phyloP scores from a whole-genome alignment of 2,888 invertebrate genomes.

The Trilocha varians region DNA sequence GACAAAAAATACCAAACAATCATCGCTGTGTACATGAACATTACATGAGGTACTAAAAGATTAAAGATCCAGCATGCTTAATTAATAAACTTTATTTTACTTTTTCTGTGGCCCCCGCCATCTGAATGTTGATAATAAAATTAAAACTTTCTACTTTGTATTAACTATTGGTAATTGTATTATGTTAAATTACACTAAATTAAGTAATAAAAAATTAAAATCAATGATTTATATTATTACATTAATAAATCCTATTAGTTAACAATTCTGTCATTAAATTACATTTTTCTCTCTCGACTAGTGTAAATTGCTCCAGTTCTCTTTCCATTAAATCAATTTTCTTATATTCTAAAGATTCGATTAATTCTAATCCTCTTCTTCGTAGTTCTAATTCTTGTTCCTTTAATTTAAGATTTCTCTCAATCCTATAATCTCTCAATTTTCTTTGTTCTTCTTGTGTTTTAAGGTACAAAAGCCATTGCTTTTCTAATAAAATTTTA shows the following conservation, averaged over 20 bases:
- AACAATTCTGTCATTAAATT: slow-evolving; percentile 30
- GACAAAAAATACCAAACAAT: too few relatives aligned
- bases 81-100: too few relatives aligned
- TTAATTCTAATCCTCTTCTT: slow-evolving; percentile 31
- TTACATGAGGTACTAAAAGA: too few relatives aligned
- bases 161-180: too few relatives aligned
- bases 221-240: slow-evolving; percentile 9
- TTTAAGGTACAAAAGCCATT: slow-evolving; percentile 39
- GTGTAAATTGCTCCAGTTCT: slow-evolving; percentile 27
- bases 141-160: too few relatives aligned
- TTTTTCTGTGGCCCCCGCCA: too few relatives aligned
- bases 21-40: too few relatives aligned
- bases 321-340: slow-evolving; percentile 32
- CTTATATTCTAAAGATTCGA: slow-evolving; percentile 31
- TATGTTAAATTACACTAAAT: too few relatives aligned
- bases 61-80: too few relatives aligned
- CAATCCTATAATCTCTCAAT: slow-evolving; percentile 28
- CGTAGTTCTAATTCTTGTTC: slow-evolving; percentile 33
- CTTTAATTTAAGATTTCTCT: slow-evolving; percentile 27
- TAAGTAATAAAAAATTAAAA: slow-evolving; percentile 1
- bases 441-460: slow-evolving; percentile 29
- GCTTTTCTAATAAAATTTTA: slow-evolving; percentile 40
- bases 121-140: too few relatives aligned
- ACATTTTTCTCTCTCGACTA: slow-evolving; percentile 36
- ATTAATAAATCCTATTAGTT: too few relatives aligned